phyloP scores from a whole-genome alignment of 2,888 invertebrate species.

The Galerucella calmariensis region DNA sequence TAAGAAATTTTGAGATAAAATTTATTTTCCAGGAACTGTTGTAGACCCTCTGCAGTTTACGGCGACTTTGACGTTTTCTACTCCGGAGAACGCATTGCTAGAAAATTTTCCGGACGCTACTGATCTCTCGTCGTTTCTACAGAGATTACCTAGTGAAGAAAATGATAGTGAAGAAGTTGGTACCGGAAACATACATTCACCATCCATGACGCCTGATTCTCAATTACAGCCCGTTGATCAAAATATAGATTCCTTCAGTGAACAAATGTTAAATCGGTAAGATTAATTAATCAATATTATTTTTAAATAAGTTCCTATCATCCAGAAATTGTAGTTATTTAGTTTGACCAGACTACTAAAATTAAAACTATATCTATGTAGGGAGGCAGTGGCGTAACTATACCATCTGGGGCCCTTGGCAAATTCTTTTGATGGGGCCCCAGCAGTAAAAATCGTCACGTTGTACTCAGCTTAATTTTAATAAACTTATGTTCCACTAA shows the following conservation, averaged over 20 bases:
- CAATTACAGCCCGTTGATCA: constrained; percentile 66
- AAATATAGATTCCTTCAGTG: constrained; percentile 79
- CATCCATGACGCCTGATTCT: constrained; percentile 77
- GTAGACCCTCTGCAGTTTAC: constrained; percentile 87
- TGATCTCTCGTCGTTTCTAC: constrained; percentile 80
- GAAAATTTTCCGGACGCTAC: constrained; percentile 84
- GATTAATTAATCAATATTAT: background rate
- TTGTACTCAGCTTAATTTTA: too few species aligned
- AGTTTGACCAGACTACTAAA: too few species aligned
- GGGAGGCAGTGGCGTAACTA: too few species aligned
- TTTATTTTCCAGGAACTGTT: constrained; percentile 70
- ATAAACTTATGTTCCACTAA: too few species aligned
- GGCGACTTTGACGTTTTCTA: constrained; percentile 82
- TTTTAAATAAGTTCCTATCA: too few species aligned
- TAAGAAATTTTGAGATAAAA: too few species aligned
- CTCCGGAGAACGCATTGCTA: constrained; percentile 79
- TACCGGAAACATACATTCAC: constrained; percentile 77
- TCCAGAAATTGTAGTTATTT: too few species aligned
- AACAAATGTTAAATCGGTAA: constrained; percentile 71
- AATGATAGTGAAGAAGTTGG: constrained; percentile 72
- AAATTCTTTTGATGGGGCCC: too few species aligned
- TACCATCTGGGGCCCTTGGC: too few species aligned
- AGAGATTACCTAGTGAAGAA: constrained; percentile 72
- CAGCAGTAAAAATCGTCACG: too few species aligned
- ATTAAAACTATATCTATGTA: too few species aligned